These are phyloP conservation scores for Melinaea marsaeus DNA, from an alignment of 2,888 invertebrate species.

Conservation along the genomic window DNA sequence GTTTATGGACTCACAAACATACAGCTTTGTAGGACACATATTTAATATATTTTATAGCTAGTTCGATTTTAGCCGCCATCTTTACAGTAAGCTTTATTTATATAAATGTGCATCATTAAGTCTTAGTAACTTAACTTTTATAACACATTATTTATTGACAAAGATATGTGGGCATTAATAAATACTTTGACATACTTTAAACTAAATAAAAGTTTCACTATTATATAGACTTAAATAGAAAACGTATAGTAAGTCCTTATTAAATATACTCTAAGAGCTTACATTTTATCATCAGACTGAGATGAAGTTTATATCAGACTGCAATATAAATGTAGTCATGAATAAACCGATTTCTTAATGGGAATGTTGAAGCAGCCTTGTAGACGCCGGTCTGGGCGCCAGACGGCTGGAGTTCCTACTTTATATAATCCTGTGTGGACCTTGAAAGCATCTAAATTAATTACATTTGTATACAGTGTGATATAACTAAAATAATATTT, in stretches of 20 bases:
- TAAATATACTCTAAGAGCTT: neutral
- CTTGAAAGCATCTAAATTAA: conserved; percentile 18
- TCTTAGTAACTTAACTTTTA: too few relatives aligned
- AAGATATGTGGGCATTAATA: too few relatives aligned
- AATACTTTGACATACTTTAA: too few relatives aligned
- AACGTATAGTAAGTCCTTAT: neutral
- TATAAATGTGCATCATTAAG: neutral
- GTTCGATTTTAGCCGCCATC: neutral
- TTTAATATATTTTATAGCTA: neutral
- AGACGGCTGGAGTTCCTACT: conserved; percentile 28
- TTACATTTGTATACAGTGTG: too few relatives aligned
- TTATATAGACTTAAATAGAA: too few relatives aligned
- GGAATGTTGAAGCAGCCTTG: conserved; percentile 45
- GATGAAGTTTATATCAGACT: conserved; percentile 3
- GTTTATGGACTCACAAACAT: conserved; percentile 52
- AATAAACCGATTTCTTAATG: conserved; percentile 23
- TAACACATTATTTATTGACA: too few relatives aligned
- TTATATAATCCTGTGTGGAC: conserved; percentile 32
- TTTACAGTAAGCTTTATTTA: neutral
- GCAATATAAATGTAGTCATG: conserved; percentile 13
- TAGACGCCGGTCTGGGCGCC: conserved; percentile 37
- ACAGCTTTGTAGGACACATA: conserved; percentile 53
- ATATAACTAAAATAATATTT: neutral
- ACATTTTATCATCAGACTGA: neutral
- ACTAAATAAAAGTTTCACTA: too few relatives aligned